These are phyloP conservation scores for Pachymerium ferrugineum DNA, from an alignment of 2,888 invertebrate genomes.

Conservation along the genomic window DNA sequence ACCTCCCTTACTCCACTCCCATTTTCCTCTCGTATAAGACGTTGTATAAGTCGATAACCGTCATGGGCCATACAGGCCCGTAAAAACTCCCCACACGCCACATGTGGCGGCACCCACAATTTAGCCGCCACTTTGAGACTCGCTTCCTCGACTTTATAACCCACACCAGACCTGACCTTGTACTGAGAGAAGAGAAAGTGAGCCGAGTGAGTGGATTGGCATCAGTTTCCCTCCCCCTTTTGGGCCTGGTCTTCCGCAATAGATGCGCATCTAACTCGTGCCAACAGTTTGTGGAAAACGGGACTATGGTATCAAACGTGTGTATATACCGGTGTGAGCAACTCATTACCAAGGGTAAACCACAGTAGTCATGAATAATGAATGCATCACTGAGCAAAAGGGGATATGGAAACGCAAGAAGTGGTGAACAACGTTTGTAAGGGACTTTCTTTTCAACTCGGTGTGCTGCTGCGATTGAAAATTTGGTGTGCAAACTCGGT, in stretches of 20 bases:
- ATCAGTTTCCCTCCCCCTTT: not conserved
- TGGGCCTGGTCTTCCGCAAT: not conserved
- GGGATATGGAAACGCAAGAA: constrained; percentile 17
- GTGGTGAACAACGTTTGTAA: not conserved
- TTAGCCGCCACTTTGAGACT: constrained; percentile 29
- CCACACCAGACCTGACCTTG: constrained; percentile 30
- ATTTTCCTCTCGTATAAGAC: constrained; percentile 9
- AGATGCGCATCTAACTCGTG: not conserved
- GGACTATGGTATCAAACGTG: not conserved
- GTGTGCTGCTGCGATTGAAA: constrained; percentile 4
- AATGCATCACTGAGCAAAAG: not conserved
- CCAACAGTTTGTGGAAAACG: not conserved
- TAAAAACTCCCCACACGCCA: constrained; percentile 29
- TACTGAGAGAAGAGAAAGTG: not conserved
- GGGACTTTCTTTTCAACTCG: not conserved
- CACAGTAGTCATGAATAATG: constrained; percentile 20
- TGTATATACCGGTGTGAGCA: not conserved
- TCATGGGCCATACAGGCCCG: constrained; percentile 28
- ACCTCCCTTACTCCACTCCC: not conserved
- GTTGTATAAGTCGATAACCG: constrained; percentile 21
- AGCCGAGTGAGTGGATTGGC: constrained; percentile 12
- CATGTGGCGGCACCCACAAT: constrained; percentile 31
- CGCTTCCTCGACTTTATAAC: constrained; percentile 30
- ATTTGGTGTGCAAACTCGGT: constrained; percentile 23
- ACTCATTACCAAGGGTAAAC: constrained; percentile 2